phyloP scores from a whole-genome alignment of 2,113 vertebrate genomes.

The Sturnira hondurensis region DNA sequence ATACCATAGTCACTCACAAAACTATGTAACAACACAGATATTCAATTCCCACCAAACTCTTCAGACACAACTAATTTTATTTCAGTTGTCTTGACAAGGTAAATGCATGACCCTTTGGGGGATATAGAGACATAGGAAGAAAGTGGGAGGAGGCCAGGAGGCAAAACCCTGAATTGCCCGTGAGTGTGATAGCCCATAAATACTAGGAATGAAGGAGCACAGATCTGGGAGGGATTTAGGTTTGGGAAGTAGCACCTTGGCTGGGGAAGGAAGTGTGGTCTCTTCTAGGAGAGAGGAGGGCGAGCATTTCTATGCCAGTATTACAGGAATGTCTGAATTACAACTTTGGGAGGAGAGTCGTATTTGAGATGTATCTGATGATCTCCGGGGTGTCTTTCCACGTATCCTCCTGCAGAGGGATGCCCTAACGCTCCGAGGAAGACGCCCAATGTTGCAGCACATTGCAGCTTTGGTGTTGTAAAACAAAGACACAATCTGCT shows the following conservation, averaged over 20 bases:
- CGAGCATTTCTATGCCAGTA: fast-evolving
- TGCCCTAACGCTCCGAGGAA: neutral
- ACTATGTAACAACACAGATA: neutral
- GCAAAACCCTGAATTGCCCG: neutral
- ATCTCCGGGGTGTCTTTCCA: neutral
- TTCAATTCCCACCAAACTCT: neutral
- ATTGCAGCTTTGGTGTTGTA: neutral
- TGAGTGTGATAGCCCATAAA: neutral
- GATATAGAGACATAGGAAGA: neutral
- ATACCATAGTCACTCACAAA: neutral
- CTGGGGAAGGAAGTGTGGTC: neutral
- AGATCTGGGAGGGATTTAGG: neutral
- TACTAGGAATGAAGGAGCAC: neutral
- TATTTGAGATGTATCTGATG: neutral
- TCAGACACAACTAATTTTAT: neutral
- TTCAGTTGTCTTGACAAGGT: neutral
- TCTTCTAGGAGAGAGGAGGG: neutral
- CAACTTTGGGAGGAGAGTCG: neutral
- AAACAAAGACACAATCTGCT: neutral
- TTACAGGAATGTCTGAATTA: neutral
- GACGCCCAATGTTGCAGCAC: neutral
- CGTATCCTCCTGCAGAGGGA: neutral
- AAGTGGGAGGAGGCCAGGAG: neutral
- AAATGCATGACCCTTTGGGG: neutral
- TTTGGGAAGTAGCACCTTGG: neutral